Percentiles rank a stretch among this genome's conserved stretches.
Conservation (phyloP, 2,888 invertebrate genomes). For the Microctonus aethiopoides region DNA sequence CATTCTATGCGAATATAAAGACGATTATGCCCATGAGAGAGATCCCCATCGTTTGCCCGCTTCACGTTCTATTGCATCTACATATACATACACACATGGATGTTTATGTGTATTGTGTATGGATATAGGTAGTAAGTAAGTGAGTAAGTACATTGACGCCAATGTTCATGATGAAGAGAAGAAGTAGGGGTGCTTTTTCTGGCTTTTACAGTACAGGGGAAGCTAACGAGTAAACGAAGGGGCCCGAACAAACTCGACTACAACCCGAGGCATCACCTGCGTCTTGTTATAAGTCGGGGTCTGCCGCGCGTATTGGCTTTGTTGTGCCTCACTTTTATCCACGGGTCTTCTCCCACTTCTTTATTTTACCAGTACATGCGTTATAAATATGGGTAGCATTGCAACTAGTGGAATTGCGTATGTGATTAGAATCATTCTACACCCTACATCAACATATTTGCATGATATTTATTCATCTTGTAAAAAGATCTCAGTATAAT, state of each 20-base stretch:
- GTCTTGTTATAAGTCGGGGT: neutral
- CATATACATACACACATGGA: neutral
- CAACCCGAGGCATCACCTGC: conserved; percentile 8
- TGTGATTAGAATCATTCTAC: too few relatives aligned
- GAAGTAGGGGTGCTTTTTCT: conserved; percentile 1
- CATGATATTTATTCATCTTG: too few relatives aligned
- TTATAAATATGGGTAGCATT: too few relatives aligned
- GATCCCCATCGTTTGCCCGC: conserved; percentile 32
- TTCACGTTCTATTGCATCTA: conserved; percentile 50
- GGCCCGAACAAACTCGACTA: conserved; percentile 1
- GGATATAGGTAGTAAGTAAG: too few relatives aligned
- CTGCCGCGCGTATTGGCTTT: too few relatives aligned
- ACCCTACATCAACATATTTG: too few relatives aligned
- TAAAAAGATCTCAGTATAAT: too few relatives aligned
- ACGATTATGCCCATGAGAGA: conserved; percentile 14
- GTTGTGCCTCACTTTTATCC: too few relatives aligned
- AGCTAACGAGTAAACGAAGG: neutral
- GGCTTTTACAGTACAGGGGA: neutral
- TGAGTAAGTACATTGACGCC: conserved; percentile 18
- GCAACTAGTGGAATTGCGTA: too few relatives aligned
- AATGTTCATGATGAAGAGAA: neutral
- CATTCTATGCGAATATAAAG: conserved; percentile 2
- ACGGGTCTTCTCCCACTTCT: too few relatives aligned
- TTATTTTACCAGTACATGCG: too few relatives aligned
- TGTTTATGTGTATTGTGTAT: neutral